Evolutionary conservation across 2,888 invertebrate genomes (phyloP), one percentile per base, ranked within the genome.

Genomic region (Caenorhabditis sp.): DNA sequence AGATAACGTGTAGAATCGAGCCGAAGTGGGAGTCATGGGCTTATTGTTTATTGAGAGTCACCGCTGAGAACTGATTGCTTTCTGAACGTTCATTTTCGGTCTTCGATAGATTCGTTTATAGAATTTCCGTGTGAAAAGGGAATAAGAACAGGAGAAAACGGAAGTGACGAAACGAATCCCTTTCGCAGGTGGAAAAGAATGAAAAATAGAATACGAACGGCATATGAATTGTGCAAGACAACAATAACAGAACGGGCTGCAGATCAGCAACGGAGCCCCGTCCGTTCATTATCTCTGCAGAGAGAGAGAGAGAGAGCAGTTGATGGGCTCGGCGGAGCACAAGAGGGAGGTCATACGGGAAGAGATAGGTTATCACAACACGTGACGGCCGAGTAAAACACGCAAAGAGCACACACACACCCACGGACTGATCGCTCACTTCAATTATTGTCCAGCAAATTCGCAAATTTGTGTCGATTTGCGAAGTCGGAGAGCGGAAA

Each of bases 311-410:
- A 65, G 35, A 55, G 65, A 53, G 26, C 55, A 53, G 45, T 53
- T 46, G 46, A 37, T 17, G 41, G 17, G 26, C 39, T 37, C 8
- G 22, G 15, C 22, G 22, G 43, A 58, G 56, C 50, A 50, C 24
- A 17, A 17, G 35, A 48, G 37, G 37, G 56, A 58, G 66, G 50
- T 56, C 55, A 48, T 35, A 37, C 35, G 65, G 39, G 45, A 22
- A n/a, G n/a, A 48, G 68, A 58, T 58, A 68, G 68, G 68, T 68
- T 68, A 68, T 68, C 68, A 68, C 68, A 68, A 68, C 68, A 68
- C 59, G 52, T 56, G 66, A 56, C 66, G 32, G 22, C 6, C 13
- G 63, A 63, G 53, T 53, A 45, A 63, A 63, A 63, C 53, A 63
- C 63, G 35, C 6, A 39, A 53, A 32, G 27, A 41, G 46, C 11